A percentile compares a stretch with the other conserved stretches of the same genome.
Conservation (phyloP, 2,888 invertebrate species). For the Clitarchus hookeri region DNA sequence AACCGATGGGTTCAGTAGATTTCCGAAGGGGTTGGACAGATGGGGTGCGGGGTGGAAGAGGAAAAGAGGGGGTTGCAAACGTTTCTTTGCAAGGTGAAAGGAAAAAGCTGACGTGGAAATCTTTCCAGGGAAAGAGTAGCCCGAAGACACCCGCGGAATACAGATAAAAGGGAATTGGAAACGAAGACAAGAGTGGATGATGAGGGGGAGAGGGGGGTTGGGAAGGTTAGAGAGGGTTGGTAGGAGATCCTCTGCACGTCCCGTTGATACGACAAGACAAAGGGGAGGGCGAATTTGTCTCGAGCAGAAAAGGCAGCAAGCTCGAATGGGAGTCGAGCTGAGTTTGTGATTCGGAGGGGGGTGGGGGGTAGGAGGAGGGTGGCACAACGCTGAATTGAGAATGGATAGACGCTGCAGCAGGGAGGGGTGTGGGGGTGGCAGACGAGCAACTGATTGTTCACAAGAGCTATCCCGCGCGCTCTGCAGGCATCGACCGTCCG, state of each 20-base stretch:
- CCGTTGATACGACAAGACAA: conserved; percentile 10
- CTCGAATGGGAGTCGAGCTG: not conserved
- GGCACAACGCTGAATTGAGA: not conserved
- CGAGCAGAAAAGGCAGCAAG: not conserved
- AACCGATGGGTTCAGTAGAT: not conserved
- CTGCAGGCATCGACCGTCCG: no score
- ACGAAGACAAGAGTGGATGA: not conserved
- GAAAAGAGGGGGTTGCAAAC: not conserved
- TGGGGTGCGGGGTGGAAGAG: not conserved
- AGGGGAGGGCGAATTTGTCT: not conserved
- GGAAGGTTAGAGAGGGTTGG: not conserved
- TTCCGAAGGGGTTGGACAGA: not conserved
- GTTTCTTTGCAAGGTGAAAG: conserved; percentile 8
- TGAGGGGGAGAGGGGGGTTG: not conserved
- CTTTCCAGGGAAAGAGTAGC: not conserved
- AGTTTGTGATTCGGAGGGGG: not conserved
- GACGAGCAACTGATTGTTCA: conserved; percentile 11
- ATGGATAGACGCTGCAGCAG: not conserved
- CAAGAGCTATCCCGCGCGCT: no score
- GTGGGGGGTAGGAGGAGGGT: not conserved
- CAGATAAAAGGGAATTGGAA: conserved; percentile 5
- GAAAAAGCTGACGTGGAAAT: conserved; percentile 3
- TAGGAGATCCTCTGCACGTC: not conserved
- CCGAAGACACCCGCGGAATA: not conserved
- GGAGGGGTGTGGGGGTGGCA: not conserved